These are phyloP conservation scores for Campoletis sonorensis DNA, from an alignment of 1,140 invertebrate genomes.

Conservation along the genomic window DNA sequence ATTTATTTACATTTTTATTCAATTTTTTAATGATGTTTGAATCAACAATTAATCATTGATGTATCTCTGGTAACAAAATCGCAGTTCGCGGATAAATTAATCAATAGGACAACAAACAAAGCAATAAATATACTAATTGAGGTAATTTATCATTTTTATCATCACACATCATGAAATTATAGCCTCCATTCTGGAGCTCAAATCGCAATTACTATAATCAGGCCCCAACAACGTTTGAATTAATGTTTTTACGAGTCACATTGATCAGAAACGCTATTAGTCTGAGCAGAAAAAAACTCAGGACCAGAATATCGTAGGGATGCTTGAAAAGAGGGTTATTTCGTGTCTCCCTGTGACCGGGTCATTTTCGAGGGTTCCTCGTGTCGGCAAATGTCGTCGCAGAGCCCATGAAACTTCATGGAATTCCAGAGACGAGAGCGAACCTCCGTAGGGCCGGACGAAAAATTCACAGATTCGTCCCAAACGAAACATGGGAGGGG, in stretches of 20 bases:
- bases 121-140: no score
- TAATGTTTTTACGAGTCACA: neutral
- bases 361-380: slow-evolving; percentile 49
- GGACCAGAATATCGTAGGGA: slow-evolving; percentile 19
- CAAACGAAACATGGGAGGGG: slow-evolving; percentile 31
- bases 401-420: slow-evolving; percentile 38
- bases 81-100: no score
- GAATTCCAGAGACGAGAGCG: slow-evolving; percentile 58
- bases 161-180: no score
- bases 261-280: neutral
- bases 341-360: slow-evolving; percentile 25
- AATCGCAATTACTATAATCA: no score
- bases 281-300: neutral
- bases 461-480: slow-evolving; percentile 66
- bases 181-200: no score
- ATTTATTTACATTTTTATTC: no score
- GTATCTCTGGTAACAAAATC: no score
- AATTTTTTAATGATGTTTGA: no score
- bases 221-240: no score
- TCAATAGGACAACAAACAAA: no score
- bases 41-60: no score
- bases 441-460: slow-evolving; percentile 53
- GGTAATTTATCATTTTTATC: no score
- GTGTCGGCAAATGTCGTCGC: slow-evolving; percentile 12
- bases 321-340: slow-evolving; percentile 39